These are phyloP conservation scores for Eupeodes luniger DNA, from an alignment of 2,888 invertebrate species.

Conservation along the genomic window DNA sequence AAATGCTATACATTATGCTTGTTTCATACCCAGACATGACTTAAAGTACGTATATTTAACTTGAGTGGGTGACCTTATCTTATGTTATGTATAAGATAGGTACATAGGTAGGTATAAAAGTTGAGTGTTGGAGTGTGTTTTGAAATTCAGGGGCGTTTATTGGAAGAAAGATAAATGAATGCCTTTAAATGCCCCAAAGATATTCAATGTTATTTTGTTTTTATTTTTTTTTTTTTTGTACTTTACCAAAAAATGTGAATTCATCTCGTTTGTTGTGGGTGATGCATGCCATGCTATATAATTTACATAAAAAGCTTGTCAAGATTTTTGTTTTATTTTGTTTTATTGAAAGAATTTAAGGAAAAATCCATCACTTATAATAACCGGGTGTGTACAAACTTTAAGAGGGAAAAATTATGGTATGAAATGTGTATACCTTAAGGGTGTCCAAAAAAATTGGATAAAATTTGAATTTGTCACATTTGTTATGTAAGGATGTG, in stretches of 20 bases:
- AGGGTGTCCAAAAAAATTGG: too few species aligned
- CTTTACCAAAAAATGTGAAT: slow-evolving; percentile 28
- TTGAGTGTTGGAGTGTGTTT: slow-evolving; percentile 21
- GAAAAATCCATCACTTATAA: neutral
- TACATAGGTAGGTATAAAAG: neutral
- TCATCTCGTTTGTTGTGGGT: slow-evolving; percentile 23
- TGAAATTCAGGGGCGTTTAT: slow-evolving; percentile 59
- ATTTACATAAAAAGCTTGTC: slow-evolving; percentile 9
- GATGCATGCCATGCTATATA: neutral
- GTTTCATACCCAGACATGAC: slow-evolving; percentile 18
- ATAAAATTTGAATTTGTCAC: too few species aligned
- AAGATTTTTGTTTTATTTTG: neutral
- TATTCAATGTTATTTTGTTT: slow-evolving; percentile 45
- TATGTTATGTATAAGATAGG: neutral
- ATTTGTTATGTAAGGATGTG: too few species aligned
- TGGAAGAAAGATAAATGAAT: slow-evolving; percentile 67
- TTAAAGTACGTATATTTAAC: neutral
- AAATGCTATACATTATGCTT: slow-evolving; percentile 1
- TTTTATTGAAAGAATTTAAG: slow-evolving; percentile 19
- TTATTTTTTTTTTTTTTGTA: neutral
- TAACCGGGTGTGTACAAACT: too few species aligned
- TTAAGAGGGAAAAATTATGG: too few species aligned
- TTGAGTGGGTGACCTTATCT: slow-evolving; percentile 53
- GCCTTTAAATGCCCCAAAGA: slow-evolving; percentile 55
- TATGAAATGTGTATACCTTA: too few species aligned